Evolutionary conservation across 1,140 invertebrate genomes (phyloP).

Genomic region (Andricus grossulariae): DNA sequence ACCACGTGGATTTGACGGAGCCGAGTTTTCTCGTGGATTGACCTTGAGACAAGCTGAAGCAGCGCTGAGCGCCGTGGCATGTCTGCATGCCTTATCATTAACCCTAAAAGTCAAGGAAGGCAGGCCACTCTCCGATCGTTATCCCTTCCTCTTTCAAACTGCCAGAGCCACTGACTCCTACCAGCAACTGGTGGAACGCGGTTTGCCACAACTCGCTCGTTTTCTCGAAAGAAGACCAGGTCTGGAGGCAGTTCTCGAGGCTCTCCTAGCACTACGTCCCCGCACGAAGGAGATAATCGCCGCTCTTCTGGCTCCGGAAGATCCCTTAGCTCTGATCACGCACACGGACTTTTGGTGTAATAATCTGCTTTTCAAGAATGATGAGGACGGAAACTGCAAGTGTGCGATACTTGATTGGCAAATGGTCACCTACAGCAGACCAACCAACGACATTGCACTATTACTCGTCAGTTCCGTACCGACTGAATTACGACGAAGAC

Average conservation of each 20-base stretch:
- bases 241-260: slow-evolving; percentile 75
- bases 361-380: slow-evolving; percentile 83
- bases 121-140: slow-evolving; percentile 79
- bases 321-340: slow-evolving; percentile 83
- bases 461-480: slow-evolving; percentile 86
- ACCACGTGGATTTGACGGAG: slow-evolving; percentile 74
- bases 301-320: slow-evolving; percentile 79
- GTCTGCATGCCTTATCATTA: slow-evolving; percentile 83
- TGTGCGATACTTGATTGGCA: slow-evolving; percentile 89
- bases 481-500: slow-evolving; percentile 80
- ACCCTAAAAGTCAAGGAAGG: slow-evolving; percentile 81
- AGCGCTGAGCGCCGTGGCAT: slow-evolving; percentile 82
- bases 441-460: slow-evolving; percentile 87
- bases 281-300: slow-evolving; percentile 80
- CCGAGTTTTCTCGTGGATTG: slow-evolving; percentile 82
- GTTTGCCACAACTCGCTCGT: slow-evolving; percentile 82
- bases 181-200: slow-evolving; percentile 84
- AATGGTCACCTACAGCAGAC: slow-evolving; percentile 87
- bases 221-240: slow-evolving; percentile 82
- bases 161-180: slow-evolving; percentile 85
- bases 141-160: slow-evolving; percentile 86
- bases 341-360: slow-evolving; percentile 91
- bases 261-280: slow-evolving; percentile 76
- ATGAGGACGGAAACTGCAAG: slow-evolving; percentile 70
- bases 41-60: slow-evolving; percentile 80